Percentiles rank a stretch among this genome's conserved stretches.
These are phyloP conservation scores for Aproaerema taeniolella DNA, from an alignment of 2,888 invertebrate genomes.

Conservation along the genomic window DNA sequence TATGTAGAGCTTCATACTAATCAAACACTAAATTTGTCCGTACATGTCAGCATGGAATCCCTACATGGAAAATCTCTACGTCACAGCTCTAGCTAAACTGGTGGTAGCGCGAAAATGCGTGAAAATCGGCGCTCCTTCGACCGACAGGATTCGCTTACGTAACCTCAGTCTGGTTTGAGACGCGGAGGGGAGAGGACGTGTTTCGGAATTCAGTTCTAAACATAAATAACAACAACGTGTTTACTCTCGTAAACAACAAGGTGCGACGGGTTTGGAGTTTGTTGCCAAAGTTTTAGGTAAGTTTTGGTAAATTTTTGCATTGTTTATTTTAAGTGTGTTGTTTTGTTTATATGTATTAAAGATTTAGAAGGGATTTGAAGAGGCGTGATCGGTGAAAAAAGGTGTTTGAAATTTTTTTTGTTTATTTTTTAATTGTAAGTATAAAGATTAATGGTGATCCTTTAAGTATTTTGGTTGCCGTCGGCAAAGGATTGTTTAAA, in stretches of 20 bases:
- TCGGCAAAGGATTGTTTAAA: too few relatives aligned
- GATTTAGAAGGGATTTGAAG: too few relatives aligned
- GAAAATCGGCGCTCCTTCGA: slow-evolving; percentile 43
- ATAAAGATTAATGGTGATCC: too few relatives aligned
- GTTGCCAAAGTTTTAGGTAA: slow-evolving; percentile 26
- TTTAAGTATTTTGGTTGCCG: too few relatives aligned
- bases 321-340: slow-evolving; percentile 11
- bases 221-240: slow-evolving; percentile 74
- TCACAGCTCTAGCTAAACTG: slow-evolving; percentile 32
- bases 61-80: too few relatives aligned
- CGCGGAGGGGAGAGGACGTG: slow-evolving; percentile 50
- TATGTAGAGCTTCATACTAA: too few relatives aligned
- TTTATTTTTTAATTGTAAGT: too few relatives aligned
- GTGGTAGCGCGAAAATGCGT: slow-evolving; percentile 42
- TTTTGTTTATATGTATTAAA: slow-evolving; percentile 1
- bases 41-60: too few relatives aligned
- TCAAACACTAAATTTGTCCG: too few relatives aligned
- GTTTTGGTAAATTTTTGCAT: slow-evolving; percentile 22
- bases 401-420: background rate
- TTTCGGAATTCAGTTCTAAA: slow-evolving; percentile 32
- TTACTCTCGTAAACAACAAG: slow-evolving; percentile 65
- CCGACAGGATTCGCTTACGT: slow-evolving; percentile 64
- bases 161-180: slow-evolving; percentile 60
- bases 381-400: too few relatives aligned
- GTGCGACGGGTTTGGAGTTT: slow-evolving; percentile 34